Percentiles rank a stretch among this genome's conserved stretches.
phyloP scores from a whole-genome alignment of 2,797 vertebrate species.

The Valencia hispanica region DNA sequence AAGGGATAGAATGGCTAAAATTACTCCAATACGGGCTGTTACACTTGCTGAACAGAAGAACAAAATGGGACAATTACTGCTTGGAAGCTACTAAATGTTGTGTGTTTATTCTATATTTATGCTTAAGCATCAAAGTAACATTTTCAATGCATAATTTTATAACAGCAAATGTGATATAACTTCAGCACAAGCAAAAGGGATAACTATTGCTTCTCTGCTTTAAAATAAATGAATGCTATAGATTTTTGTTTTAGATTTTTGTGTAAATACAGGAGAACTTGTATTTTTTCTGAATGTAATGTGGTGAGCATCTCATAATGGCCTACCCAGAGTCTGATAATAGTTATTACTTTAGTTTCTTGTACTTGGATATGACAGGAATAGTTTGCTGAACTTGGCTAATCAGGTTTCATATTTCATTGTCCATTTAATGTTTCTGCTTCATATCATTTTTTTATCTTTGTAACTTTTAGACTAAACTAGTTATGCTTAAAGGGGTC shows the following conservation, averaged over 20 bases:
- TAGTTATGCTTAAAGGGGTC: background rate
- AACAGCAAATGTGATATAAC: background rate
- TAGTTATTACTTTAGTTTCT: background rate
- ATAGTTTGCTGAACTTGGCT: constrained; percentile 1
- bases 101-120: background rate
- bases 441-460: background rate
- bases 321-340: background rate
- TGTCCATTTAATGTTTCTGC: background rate
- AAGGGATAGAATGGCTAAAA: background rate
- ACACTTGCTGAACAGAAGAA: background rate
- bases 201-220: background rate
- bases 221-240: background rate
- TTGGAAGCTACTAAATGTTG: background rate
- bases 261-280: background rate
- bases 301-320: background rate
- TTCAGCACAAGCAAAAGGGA: background rate
- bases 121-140: background rate
- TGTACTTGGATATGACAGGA: background rate
- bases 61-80: background rate
- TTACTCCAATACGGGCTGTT: background rate
- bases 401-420: constrained; percentile 14
- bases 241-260: background rate
- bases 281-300: background rate
- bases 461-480: constrained; percentile 3
- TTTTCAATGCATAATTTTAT: background rate